Evolutionary conservation across 2,113 vertebrate species (phyloP), one percentile per base, ranked within the genome.

Genomic region (Chionodraco myersi): DNA sequence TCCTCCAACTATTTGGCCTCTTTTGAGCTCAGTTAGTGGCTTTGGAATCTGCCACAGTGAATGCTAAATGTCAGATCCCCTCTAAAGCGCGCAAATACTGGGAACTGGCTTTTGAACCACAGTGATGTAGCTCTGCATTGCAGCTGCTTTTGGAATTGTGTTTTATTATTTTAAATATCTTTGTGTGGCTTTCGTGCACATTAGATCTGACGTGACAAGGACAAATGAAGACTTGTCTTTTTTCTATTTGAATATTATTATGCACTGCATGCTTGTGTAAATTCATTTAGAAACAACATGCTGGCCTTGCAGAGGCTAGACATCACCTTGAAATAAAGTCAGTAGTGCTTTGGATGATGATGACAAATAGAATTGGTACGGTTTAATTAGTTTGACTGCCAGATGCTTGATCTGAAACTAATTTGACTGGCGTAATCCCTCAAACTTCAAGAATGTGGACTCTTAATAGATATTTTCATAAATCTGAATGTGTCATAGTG

Each of bases 71-170:
- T 79, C 71, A 78, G 62, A 74, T 62, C 41, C 65, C 48, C 45
- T 81, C 75, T 80, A 11, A 18, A 61, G 62, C 48, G 73, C 79
- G 77, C 69, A 86, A 77, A 84, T 58, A 56, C 71, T 71, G 51
- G 54, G 75, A 77, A 85, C 78, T 90, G 59, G 66, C 69, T 75
- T 16, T 72, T 75, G 21, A 84, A 44, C 59, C 60, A 64, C 26
- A 41, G 30, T 23, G 23, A 66, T 75, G 41, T 75, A 60, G 54
- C 60, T 76, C 51, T 52, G 70, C 61, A 23, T 56, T 8, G 61
- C 75, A 79, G 72, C 79, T 65, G 63, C 14, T 78, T 69, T 77
- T 64, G 10, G 52, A 3, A 47, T 72, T 52, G 12, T 60, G 11
- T 62, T 79, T 41, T 57, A 68, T 74, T 63, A 16, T 85, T 75